Conservation (phyloP, 2,113 vertebrate species). For the Chitala chitala region DNA sequence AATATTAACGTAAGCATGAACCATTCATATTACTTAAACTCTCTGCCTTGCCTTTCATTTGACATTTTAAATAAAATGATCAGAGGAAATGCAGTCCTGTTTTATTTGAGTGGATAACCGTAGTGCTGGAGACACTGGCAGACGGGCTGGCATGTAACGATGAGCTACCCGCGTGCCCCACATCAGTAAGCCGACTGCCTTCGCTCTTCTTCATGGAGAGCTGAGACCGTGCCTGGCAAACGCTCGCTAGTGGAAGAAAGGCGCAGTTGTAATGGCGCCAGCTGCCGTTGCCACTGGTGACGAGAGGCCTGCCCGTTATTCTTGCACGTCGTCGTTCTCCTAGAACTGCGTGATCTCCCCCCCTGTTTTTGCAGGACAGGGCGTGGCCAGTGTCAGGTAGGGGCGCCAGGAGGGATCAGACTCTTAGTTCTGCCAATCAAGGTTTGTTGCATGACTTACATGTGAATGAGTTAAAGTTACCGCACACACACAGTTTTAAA, state of each 20-base stretch:
- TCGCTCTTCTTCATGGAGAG: too few relatives aligned
- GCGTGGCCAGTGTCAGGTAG: conserved; percentile 60
- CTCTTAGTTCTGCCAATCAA: conserved; percentile 65
- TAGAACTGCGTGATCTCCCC: conserved; percentile 51
- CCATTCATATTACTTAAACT: conserved; percentile 20
- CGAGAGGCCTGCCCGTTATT: background rate
- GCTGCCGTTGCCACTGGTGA: conserved; percentile 17
- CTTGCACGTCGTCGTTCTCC: background rate
- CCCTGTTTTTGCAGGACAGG: conserved; percentile 56
- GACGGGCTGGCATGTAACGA: background rate
- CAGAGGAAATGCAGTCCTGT: conserved; percentile 21
- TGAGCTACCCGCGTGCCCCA: too few relatives aligned
- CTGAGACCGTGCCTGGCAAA: background rate
- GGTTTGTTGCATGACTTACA: conserved; percentile 60
- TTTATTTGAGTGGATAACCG: background rate
- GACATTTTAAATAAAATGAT: conserved; percentile 12
- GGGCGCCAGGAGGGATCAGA: conserved; percentile 61
- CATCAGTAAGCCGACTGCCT: too few relatives aligned
- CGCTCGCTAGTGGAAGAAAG: background rate
- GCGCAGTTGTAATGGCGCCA: background rate
- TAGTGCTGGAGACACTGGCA: background rate
- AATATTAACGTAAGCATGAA: conserved; percentile 10
- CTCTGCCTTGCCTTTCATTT: conserved; percentile 16
- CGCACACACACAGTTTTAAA: conserved; percentile 30
- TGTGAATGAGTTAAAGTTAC: conserved; percentile 38